Evolutionary conservation across 2,888 invertebrate genomes (phyloP), one percentile per base, ranked within the genome.

Genomic region (Sphaerophoria taeniata): DNA sequence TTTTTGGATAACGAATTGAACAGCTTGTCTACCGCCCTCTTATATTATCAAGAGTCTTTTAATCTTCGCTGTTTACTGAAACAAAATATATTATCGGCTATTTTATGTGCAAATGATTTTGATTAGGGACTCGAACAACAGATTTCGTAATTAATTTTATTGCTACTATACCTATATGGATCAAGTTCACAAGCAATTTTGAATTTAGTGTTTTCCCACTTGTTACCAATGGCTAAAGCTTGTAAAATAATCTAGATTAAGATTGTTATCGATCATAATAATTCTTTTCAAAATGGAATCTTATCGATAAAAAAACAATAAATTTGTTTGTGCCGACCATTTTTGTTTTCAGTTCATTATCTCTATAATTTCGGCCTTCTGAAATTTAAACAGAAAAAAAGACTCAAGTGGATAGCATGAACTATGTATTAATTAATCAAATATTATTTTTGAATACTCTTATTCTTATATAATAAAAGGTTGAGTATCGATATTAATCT

Each of bases 211-310:
- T 71, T 55, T 61, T 47, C 9, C 9, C 49, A 53, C 53, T 45
- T 84, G 83, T 84, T 84, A 55, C 80, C 71, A 84, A 84, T 61
- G 39, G 72, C 72, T 9, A 9, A 34, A 7, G 56, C 12, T 76
- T 65, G 65, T 65, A 65, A 63, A 63, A 49, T 49, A 16, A 60
- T 60, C 31, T 65, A 16, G 65, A 65, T 65, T 65, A 49, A 65
- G 65, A 65, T 65, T 49, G 33, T 49, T 47, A 63, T 49, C 63
- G 49, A 63, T 63, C 31, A 56, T 39, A 43, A 43, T 43, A 60
- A 43, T 60, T 60, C 12, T 24, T 60, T 60, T 16, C 3, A 12
- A 60, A 60, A 3, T 60, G 16, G 2, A 16, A 43, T 24, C 60
- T 60, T 60, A 60, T 60, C 60, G 11, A 58, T 36, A 43, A 39